Evolutionary conservation across 2,888 invertebrate genomes (phyloP).

Genomic region (Melipona bicolor): DNA sequence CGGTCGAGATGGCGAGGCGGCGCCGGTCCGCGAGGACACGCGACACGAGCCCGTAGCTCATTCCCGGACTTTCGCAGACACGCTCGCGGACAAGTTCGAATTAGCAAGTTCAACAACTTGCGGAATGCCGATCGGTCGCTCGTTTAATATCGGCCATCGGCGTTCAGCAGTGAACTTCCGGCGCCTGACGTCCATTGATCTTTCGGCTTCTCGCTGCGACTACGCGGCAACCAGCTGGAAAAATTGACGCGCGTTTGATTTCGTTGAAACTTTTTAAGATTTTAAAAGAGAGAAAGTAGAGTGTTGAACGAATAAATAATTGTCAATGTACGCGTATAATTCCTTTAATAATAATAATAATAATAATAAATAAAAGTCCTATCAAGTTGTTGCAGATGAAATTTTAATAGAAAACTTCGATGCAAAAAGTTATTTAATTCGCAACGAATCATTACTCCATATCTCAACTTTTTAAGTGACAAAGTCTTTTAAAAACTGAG

Average conservation of each 20-base stretch:
- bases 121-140: conserved; percentile 71
- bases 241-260: not conserved
- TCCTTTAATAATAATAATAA: too few species aligned
- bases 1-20: conserved; percentile 35
- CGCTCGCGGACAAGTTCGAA: conserved; percentile 76
- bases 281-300: too few species aligned
- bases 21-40: conserved; percentile 28
- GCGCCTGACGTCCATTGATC: not conserved
- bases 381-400: too few species aligned
- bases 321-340: too few species aligned
- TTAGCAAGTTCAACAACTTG: conserved; percentile 77
- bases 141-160: not conserved
- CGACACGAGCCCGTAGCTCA: conserved; percentile 65
- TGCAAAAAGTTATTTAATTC: too few species aligned
- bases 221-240: not conserved
- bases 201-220: not conserved
- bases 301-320: too few species aligned
- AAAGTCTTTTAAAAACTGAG: too few species aligned
- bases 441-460: too few species aligned
- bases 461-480: too few species aligned
- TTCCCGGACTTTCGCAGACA: conserved; percentile 66
- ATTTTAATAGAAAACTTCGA: too few species aligned
- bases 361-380: too few species aligned
- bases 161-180: not conserved
- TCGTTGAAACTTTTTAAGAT: too few species aligned